Evolutionary conservation across 2,888 invertebrate species (phyloP).

Genomic region (Eudasyphora cyanicolor): DNA sequence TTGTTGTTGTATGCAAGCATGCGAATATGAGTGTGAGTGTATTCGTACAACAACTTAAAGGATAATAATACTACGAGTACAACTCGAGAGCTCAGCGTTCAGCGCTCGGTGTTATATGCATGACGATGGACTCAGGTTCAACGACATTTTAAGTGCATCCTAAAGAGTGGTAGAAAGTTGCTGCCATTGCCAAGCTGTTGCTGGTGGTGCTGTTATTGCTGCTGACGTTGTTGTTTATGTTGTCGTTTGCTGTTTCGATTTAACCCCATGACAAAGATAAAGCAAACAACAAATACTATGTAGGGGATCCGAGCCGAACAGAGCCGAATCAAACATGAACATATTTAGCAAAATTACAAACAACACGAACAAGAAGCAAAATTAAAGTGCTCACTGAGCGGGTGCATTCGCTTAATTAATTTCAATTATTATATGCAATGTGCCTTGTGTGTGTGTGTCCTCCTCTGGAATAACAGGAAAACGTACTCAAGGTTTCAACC

Average conservation of each 20-base stretch:
- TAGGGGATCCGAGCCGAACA: constrained; percentile 25
- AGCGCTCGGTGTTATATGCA: constrained; percentile 29
- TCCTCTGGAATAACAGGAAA: constrained; percentile 15
- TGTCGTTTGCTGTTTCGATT: constrained; percentile 49
- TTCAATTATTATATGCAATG: constrained; percentile 30
- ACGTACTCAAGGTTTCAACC: constrained; percentile 30
- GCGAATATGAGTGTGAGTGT: constrained; percentile 20
- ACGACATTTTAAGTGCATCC: constrained; percentile 63
- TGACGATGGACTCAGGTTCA: constrained; percentile 54
- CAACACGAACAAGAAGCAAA: constrained; percentile 22
- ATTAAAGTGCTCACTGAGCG: constrained; percentile 2
- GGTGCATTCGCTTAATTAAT: constrained; percentile 28
- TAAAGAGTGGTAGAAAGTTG: constrained; percentile 62
- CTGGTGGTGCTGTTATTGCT: constrained; percentile 1
- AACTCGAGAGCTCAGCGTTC: constrained; percentile 29
- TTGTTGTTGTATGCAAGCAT: constrained; percentile 37
- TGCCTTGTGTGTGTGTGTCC: no score
- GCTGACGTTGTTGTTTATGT: constrained; percentile 13
- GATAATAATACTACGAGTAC: no score
- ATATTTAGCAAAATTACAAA: constrained; percentile 30
- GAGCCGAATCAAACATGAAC: no score
- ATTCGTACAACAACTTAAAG: constrained; percentile 47
- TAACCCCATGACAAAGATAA: constrained; percentile 60
- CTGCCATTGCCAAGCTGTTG: constrained; percentile 16
- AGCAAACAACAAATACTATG: constrained; percentile 30